Conservation (phyloP, 2,113 vertebrate species). For the Trichechus manatus region DNA sequence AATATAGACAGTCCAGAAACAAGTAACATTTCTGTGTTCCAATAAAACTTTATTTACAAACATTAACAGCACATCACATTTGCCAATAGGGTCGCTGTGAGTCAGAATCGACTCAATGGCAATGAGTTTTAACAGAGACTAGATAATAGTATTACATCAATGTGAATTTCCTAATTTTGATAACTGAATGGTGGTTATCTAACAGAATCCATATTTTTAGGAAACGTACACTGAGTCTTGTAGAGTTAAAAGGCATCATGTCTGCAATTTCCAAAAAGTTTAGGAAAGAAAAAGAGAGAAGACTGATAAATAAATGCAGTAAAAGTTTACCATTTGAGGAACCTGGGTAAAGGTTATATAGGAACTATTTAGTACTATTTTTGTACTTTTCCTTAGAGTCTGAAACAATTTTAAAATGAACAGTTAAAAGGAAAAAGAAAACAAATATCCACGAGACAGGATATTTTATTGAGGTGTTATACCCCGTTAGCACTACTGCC, state of each 20-base stretch:
- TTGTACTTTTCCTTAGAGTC: not conserved
- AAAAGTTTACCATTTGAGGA: not conserved
- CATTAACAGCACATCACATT: not conserved
- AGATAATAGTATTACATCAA: not conserved
- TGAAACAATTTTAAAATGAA: not conserved
- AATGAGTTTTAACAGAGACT: too few relatives aligned
- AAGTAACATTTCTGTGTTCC: not conserved
- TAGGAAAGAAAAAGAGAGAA: not conserved
- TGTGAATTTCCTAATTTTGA: not conserved
- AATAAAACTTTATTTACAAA: slow-evolving; percentile 50
- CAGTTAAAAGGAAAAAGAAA: not conserved
- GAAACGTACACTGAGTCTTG: not conserved
- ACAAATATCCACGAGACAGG: not conserved
- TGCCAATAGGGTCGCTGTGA: not conserved
- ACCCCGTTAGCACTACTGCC: not conserved
- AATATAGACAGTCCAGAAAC: not conserved
- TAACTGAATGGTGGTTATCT: not conserved
- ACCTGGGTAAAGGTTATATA: not conserved
- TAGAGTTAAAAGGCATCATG: not conserved
- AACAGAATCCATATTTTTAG: not conserved
- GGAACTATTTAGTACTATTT: not conserved
- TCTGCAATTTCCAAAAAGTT: not conserved
- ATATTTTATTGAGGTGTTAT: not conserved
- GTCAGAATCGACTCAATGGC: too few relatives aligned
- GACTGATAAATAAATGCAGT: not conserved